These are phyloP conservation scores for Drosophila neonasuta DNA, from an alignment of 2,888 invertebrate genomes.

Conservation along the genomic window DNA sequence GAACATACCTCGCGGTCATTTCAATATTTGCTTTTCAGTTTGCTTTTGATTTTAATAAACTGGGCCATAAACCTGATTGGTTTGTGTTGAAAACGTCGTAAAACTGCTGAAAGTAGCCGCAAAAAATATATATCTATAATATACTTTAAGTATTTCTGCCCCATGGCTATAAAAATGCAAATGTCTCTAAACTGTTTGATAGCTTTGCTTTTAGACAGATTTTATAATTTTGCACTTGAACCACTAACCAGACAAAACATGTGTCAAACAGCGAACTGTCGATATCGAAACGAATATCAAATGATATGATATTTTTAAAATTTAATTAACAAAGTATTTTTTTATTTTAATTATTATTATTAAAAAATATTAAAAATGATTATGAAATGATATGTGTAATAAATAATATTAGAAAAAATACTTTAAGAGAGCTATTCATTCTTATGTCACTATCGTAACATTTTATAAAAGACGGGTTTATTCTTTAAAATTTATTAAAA, in stretches of 20 bases:
- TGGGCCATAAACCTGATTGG: conserved; percentile 64
- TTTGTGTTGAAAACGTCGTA: conserved; percentile 70
- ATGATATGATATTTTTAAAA: too few species aligned
- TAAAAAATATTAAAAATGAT: too few species aligned
- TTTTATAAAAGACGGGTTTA: too few species aligned
- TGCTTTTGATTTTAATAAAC: conserved; percentile 52
- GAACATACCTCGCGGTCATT: conserved; percentile 30
- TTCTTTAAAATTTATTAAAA: too few species aligned
- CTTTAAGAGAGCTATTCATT: too few species aligned
- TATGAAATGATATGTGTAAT: too few species aligned
- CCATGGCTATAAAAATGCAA: conserved; percentile 6
- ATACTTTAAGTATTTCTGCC: conserved; percentile 9
- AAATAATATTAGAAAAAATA: too few species aligned
- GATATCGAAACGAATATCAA: too few species aligned
- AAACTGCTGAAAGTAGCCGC: conserved; percentile 25
- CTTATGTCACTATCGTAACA: too few species aligned
- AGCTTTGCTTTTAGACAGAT: not conserved
- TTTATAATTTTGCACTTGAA: not conserved
- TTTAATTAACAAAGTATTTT: too few species aligned
- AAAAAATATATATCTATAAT: not conserved
- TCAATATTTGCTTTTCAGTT: conserved; percentile 42
- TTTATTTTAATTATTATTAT: too few species aligned
- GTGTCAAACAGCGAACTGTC: too few species aligned
- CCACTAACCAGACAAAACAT: not conserved
- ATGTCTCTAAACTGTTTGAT: not conserved